phyloP scores from a whole-genome alignment of 2,113 vertebrate species.

The Genyomyrus donnyi region DNA sequence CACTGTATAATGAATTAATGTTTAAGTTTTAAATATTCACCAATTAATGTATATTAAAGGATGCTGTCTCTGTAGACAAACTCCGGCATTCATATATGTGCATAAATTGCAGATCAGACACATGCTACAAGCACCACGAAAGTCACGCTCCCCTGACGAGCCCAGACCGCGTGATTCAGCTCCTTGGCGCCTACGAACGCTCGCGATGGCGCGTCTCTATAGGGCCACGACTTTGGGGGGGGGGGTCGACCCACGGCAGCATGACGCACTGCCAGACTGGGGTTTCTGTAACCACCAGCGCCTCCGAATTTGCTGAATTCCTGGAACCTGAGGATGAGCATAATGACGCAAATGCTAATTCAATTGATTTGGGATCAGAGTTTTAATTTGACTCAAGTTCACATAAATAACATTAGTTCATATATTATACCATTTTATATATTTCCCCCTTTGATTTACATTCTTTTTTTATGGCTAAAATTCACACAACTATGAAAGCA shows the following conservation, averaged over 20 bases:
- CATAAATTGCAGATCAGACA: background rate
- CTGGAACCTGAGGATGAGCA: background rate
- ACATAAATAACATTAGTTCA: conserved; percentile 74
- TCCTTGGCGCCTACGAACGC: background rate
- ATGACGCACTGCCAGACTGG: background rate
- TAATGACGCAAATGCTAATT: conserved; percentile 19
- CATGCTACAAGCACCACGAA: background rate
- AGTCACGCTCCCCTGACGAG: background rate
- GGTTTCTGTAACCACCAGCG: background rate
- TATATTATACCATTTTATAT: conserved; percentile 70
- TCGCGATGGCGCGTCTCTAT: background rate
- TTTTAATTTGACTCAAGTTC: conserved; percentile 67
- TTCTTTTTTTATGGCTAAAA: conserved; percentile 55
- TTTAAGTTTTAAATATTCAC: background rate
- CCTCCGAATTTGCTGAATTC: background rate
- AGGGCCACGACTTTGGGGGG: background rate
- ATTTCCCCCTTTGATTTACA: conserved; percentile 65
- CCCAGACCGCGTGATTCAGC: background rate
- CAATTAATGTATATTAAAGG: background rate
- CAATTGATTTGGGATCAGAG: conserved; percentile 53
- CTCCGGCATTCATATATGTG: background rate
- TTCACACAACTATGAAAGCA: conserved; percentile 50
- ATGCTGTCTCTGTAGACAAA: background rate
- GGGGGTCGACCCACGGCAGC: background rate
- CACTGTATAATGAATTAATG: background rate